A percentile compares a stretch with the other conserved stretches of the same genome.
Conservation (phyloP, 2,888 invertebrate species). For the Drosophila tripunctata region DNA sequence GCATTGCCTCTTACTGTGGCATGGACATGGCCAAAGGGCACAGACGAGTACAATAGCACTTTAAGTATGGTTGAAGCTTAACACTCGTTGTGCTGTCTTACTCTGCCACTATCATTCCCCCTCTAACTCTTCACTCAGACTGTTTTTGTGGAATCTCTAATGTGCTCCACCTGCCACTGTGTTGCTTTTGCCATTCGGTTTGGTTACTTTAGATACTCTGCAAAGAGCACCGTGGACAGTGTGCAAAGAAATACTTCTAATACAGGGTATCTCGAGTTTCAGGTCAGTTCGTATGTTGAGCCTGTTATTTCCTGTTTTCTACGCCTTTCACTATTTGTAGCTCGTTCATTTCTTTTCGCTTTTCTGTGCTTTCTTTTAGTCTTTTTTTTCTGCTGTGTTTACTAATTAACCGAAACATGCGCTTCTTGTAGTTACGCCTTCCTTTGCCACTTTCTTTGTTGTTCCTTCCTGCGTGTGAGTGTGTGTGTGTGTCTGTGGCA, state of each 20-base stretch:
- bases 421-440: slow-evolving; percentile 71
- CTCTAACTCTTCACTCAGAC: background rate
- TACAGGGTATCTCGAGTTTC: slow-evolving; percentile 1
- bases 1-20: slow-evolving; percentile 33
- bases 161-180: background rate
- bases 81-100: slow-evolving; percentile 30
- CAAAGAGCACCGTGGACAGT: background rate
- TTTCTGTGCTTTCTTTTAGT: background rate
- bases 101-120: background rate
- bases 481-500: slow-evolving; percentile 45
- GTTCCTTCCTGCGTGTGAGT: slow-evolving; percentile 15
- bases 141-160: background rate
- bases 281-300: background rate
- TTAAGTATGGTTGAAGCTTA: slow-evolving; percentile 54
- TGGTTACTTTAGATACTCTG: slow-evolving; percentile 32
- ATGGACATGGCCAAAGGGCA: slow-evolving; percentile 23
- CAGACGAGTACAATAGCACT: slow-evolving; percentile 42
- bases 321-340: slow-evolving; percentile 52
- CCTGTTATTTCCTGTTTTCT: slow-evolving; percentile 12
- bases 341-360: slow-evolving; percentile 41
- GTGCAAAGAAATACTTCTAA: too few relatives aligned
- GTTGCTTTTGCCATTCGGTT: slow-evolving; percentile 24
- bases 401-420: slow-evolving; percentile 79
- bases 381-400: slow-evolving; percentile 50
- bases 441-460: slow-evolving; percentile 54